Base-by-base conservation (phyloP, 1,140 invertebrate genomes). In the Pseudomyrmex gracilis region DNA sequence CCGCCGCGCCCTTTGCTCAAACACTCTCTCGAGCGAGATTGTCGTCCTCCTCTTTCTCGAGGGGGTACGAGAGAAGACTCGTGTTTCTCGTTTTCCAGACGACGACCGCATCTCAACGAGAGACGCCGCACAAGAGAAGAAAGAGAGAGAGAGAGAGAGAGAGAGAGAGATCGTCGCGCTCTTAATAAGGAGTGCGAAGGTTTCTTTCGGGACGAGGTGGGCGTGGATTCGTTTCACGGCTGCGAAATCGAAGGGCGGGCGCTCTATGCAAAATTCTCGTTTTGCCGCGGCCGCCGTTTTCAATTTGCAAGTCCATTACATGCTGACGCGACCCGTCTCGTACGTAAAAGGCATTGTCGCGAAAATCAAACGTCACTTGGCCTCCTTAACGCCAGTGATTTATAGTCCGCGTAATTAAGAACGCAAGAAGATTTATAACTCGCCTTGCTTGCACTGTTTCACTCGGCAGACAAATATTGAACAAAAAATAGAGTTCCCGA, bases 221-320 rank as follows among this genome's bases (percentile, higher is more conserved):
- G 87, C 87, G 87, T 87, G 86, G 87, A 88, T 87, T 85, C 70
- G 83, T 87, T 82, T 87, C 83, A 70, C 76, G 87, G 86, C 70
- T 85, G 70, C 70, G 67, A 85, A 58, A 77, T 70, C 82, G 53
- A 70, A 57, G 85, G 74, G 51, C 49, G 76, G 64, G 15, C 22
- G 17, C 45, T 49, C 53, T 80, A 80, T 71, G 76, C 66, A 71
- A 80, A 80, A 71, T 80, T 60, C 66, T 24, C 60, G 12, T 76
- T 80, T 24, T 49, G 34, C 22, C 49, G 64, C 15, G 63, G 55
- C 43, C 64, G 67, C 53, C 61, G 61, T 77, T 80, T 80, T 80
- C 66, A 80, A 80, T 80, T 80, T 80, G 76, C 76, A 58, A 15
- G 34, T 60, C 76, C 53, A 80, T 80, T 80, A 80, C 60, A 60